Evolutionary conservation across 2,113 vertebrate genomes (phyloP), one percentile per base, ranked within the genome.

Genomic region (Nothobranchius kuhntae): DNA sequence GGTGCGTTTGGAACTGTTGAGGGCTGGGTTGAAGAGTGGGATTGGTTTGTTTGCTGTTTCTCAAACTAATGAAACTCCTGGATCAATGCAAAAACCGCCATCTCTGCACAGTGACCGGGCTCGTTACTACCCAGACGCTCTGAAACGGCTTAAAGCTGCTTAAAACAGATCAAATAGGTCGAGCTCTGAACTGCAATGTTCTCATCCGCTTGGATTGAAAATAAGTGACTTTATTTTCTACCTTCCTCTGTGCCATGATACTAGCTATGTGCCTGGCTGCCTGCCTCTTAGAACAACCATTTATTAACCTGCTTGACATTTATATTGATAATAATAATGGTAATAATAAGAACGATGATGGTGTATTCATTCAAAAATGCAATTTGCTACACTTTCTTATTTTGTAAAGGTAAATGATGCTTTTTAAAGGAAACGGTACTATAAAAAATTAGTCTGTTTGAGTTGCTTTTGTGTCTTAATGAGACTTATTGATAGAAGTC

Each of bases 361-460:
- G 75, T 84, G 75, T 86, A 83, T 74, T 87, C 86, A 68, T 81
- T 78, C 81, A 87, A 82, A 89, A 82, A 90, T 91, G 89, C 86
- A 89, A 89, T 91, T 92, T 90, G 89, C 85, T 90, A 90, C 76
- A 80, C 62, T 86, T 87, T 84, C 81, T 81, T 69, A 75, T 89
- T 89, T 89, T 90, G 82, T 89, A 89, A 90, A 87, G 83, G 80
- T 72, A 85, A 86, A 85, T 83, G 84, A 84, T 87, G 75, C 75
- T 90, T 89, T 90, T 89, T 89, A 83, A 86, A 86, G 79, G 89
- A 91, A 89, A 89, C 79, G 91, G 92, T 94, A 92, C 92, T 93
- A 90, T 91, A 90, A 76, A 85, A 87, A 81, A 65, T 82, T 21
- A 77, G 76, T 81, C 55, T 79, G 61, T 86, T 68, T 75, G 72